phyloP scores from a whole-genome alignment of 2,797 vertebrate species.

The Arctocebus calabarensis region DNA sequence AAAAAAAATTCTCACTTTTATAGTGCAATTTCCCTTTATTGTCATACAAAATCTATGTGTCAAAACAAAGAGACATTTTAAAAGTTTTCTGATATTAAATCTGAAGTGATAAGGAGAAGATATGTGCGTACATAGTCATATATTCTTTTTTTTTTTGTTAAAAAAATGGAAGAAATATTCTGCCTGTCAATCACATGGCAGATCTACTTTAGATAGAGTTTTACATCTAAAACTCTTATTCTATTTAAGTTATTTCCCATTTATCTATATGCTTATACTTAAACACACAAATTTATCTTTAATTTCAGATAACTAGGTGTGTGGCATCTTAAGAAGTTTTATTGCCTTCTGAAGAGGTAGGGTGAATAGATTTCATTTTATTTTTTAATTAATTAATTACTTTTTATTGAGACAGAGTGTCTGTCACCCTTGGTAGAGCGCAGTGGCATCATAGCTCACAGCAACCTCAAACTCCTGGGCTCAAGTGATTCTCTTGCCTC shows the following conservation, averaged over 20 bases:
- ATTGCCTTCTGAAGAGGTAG: not conserved
- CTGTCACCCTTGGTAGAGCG: too few species aligned
- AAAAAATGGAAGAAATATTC: constrained; percentile 32
- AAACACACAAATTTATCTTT: not conserved
- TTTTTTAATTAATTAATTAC: too few species aligned
- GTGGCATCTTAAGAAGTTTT: not conserved
- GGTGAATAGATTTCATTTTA: not conserved
- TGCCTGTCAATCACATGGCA: constrained; percentile 34
- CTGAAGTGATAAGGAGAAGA: constrained; percentile 42
- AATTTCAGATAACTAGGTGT: not conserved
- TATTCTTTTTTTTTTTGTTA: too few species aligned
- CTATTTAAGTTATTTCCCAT: not conserved
- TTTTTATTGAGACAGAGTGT: too few species aligned
- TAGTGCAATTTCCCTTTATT: not conserved
- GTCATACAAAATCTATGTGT: not conserved
- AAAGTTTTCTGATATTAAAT: not conserved
- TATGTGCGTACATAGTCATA: too few species aligned
- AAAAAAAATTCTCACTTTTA: not conserved
- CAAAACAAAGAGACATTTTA: constrained; percentile 17
- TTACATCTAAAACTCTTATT: not conserved
- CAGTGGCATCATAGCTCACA: too few species aligned
- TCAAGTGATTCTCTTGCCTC: too few species aligned
- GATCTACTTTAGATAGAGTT: constrained; percentile 22
- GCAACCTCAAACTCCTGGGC: too few species aligned
- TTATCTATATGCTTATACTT: not conserved